A percentile compares a stretch with the other conserved stretches of the same genome.
phyloP scores from a whole-genome alignment of 37 sponge, comb jelly and placozoan genomes.

The Chondrilla cf. caribensis region DNA sequence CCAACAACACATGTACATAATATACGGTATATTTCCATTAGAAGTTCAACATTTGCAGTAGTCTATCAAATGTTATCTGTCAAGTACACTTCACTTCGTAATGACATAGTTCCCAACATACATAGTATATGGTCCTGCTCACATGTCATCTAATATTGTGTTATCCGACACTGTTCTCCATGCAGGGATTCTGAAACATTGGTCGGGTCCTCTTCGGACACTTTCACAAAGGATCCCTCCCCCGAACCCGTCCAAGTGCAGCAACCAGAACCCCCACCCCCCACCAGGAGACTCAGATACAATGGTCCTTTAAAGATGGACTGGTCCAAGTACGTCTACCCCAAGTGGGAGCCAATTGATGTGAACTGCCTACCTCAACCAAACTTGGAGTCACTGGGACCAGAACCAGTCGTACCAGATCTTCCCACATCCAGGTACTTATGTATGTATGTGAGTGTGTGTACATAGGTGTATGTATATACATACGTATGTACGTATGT shows the following conservation, averaged over 20 bases:
- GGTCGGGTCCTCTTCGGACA: background rate
- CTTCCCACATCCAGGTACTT: background rate
- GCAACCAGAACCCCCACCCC: background rate
- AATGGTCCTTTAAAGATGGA: constrained; percentile 56
- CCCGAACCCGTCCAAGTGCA: constrained; percentile 3
- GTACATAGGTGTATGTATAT: background rate
- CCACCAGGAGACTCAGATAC: background rate
- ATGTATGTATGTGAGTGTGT: background rate
- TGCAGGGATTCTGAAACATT: background rate
- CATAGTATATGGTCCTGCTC: no score
- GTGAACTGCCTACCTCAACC: background rate
- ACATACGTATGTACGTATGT: background rate
- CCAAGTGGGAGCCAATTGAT: background rate
- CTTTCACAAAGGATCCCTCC: background rate
- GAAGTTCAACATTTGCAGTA: no score
- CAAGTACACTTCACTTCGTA: no score
- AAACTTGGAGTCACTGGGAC: background rate
- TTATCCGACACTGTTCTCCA: no score
- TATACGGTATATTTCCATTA: no score
- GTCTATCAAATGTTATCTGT: no score
- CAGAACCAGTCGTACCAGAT: background rate
- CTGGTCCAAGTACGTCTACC: constrained; percentile 27
- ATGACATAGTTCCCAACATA: no score
- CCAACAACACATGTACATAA: no score
- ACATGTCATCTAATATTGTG: no score